Percentiles rank a stretch among this genome's conserved stretches.
These are phyloP conservation scores for Equus quagga DNA, from an alignment of 2,113 vertebrate genomes.

Conservation along the genomic window DNA sequence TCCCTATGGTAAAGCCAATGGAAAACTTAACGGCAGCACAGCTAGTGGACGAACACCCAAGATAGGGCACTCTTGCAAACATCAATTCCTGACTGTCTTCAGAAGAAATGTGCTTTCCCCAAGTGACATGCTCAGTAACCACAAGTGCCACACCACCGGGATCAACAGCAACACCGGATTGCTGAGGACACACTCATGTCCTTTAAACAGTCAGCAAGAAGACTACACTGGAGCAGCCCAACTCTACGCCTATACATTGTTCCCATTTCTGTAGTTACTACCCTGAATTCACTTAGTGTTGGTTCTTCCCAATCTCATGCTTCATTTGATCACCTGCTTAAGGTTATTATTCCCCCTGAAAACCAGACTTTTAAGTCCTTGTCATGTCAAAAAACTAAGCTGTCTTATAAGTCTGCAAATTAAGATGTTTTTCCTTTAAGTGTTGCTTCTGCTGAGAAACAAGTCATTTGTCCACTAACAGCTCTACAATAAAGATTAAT, in stretches of 20 bases:
- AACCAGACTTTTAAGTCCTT: not conserved
- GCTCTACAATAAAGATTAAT: not conserved
- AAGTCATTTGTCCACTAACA: not conserved
- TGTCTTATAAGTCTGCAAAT: constrained; percentile 12
- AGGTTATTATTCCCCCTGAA: not conserved
- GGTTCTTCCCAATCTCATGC: not conserved
- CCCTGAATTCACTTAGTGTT: not conserved
- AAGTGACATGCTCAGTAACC: not conserved
- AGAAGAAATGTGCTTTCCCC: not conserved
- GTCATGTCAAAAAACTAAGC: constrained; percentile 20
- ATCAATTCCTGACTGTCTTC: not conserved
- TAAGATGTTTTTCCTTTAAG: not conserved
- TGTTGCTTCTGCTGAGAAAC: not conserved
- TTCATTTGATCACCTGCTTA: not conserved
- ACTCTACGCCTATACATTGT: rapidly evolving
- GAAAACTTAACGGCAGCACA: not conserved
- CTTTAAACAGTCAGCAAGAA: not conserved
- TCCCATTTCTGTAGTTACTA: not conserved
- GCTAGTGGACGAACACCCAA: not conserved
- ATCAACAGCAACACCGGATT: not conserved
- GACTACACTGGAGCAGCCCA: not conserved
- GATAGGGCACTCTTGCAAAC: not conserved
- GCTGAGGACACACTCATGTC: not conserved
- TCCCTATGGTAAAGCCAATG: not conserved
- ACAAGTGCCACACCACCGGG: not conserved